phyloP scores from a whole-genome alignment of 2,113 vertebrate species.

The Calypte anna region DNA sequence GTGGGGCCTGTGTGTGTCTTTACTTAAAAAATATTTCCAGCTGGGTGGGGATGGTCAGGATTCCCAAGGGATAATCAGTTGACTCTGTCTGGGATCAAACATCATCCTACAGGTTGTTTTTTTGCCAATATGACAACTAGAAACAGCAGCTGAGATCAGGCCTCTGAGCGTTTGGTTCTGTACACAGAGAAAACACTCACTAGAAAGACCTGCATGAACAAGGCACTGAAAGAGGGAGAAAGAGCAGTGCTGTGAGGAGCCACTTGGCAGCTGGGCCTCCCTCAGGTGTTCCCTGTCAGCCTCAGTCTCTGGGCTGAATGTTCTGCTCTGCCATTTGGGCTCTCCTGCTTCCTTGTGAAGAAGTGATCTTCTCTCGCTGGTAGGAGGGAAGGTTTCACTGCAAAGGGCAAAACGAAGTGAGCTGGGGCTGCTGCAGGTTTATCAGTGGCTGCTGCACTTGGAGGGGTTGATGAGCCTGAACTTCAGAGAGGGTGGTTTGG shows the following conservation, averaged over 20 bases:
- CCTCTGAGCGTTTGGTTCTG: accelerated
- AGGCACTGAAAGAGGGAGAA: neutral
- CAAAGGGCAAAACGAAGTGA: neutral
- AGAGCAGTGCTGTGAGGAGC: neutral
- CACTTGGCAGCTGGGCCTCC: neutral
- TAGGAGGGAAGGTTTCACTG: neutral
- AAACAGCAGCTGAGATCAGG: neutral
- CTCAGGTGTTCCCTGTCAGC: neutral
- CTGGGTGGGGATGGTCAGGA: neutral
- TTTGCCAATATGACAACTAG: neutral
- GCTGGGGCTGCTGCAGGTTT: neutral
- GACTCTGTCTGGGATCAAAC: neutral
- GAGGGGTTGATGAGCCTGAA: neutral
- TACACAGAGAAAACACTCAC: neutral
- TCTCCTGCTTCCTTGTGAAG: neutral
- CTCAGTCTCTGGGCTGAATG: neutral
- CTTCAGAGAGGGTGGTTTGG: neutral
- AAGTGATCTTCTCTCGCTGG: neutral
- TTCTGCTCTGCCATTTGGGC: neutral
- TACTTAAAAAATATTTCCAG: neutral
- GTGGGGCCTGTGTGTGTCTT: neutral
- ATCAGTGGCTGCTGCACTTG: neutral
- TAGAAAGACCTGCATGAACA: neutral
- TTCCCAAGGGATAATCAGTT: neutral
- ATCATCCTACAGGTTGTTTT: neutral